Evolutionary conservation across 2,113 vertebrate species (phyloP).

Genomic region (Corynorhinus townsendii): DNA sequence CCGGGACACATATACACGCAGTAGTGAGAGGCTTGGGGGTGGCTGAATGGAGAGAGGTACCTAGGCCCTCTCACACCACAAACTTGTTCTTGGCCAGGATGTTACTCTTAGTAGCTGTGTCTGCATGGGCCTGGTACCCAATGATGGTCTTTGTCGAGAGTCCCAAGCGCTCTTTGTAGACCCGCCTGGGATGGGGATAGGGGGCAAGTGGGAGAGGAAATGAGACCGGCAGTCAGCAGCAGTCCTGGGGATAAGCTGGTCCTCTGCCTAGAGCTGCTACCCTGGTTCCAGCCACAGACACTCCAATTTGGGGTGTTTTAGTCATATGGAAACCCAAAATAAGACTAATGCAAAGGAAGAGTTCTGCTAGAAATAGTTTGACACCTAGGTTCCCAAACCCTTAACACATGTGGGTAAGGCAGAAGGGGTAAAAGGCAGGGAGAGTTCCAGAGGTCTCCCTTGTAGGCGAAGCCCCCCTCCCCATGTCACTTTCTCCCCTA

Average conservation of each 20-base stretch:
- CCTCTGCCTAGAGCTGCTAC: background rate
- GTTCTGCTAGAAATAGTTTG: background rate
- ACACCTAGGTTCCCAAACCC: background rate
- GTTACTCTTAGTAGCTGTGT: slow-evolving; percentile 88
- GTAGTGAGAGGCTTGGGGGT: fast-evolving
- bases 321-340: background rate
- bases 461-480: background rate
- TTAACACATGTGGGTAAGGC: background rate
- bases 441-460: background rate
- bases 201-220: background rate
- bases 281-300: background rate
- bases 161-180: slow-evolving; percentile 87
- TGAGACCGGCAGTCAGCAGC: background rate
- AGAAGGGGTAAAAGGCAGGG: background rate
- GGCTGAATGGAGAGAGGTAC: background rate
- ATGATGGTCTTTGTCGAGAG: slow-evolving; percentile 84
- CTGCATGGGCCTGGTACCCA: slow-evolving; percentile 87
- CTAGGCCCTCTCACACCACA: slow-evolving; percentile 80
- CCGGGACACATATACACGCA: background rate
- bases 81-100: slow-evolving; percentile 81
- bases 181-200: slow-evolving; percentile 68
- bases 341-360: background rate
- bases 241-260: background rate
- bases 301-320: background rate
- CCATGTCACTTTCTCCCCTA: background rate